Evolutionary conservation across 1,140 invertebrate genomes (phyloP), one percentile per base, ranked within the genome.

Genomic region (Achroia grisella): DNA sequence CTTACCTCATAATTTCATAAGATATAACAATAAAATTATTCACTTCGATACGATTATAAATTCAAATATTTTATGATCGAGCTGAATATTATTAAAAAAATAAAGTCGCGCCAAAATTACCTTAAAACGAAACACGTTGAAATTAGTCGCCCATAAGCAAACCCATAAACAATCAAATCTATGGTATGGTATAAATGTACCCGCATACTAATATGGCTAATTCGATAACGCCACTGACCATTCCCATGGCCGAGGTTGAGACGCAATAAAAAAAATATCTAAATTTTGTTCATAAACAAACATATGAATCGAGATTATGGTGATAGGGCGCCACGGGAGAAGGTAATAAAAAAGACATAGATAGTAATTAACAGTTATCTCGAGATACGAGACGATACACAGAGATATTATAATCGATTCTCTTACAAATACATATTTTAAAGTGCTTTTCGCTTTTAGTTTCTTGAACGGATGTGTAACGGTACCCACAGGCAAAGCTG

Each of bases 281-380:
- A 50, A 60, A 52, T 56, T 56, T 44, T 63, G 52, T 68, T 56
- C 48, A 52, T 62, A 66, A 63, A 62, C 52, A 61, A 53, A 56
- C 56, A 40, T 40, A 48, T 37, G 40, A 51, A 54, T 47, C 30
- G 45, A 66, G 62, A 69, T 71, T 46, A 37, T 35, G 1, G 15
- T 60, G 68, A 71, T 71, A 71, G 63, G 39, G 44, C 64, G 45
- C 64, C 60, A 47, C 64, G 56, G 68, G 68, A 62, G 68, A 42
- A 41, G 36, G 64, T 52, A 48, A 63, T 71, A 71, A 71, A 71
- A 56, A 71, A 68, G 52, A 49, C 48, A 65, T 52, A 58, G 55
- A 52, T 50, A 49, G 53, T 68, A 71, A 71, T 71, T 65, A 66
- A 71, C 51, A 49, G 59, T 64, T 63, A 67, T 62, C 64, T 66